Base-by-base conservation (phyloP, 2,113 vertebrate genomes). In the Rhineura floridana region DNA sequence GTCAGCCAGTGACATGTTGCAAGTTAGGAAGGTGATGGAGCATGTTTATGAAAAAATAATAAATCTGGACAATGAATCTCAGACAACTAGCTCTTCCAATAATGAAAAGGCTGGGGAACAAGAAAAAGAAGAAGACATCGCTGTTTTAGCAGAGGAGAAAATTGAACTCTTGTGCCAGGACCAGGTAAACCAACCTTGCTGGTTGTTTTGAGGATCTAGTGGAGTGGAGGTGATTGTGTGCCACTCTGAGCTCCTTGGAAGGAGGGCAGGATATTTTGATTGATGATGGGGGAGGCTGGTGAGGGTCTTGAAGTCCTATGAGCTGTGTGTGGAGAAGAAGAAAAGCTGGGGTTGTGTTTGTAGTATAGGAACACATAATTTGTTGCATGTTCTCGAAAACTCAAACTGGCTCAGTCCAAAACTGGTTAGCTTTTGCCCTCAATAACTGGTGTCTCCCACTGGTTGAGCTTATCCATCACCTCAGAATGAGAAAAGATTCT, bases 41-140 rank as follows among this genome's bases (percentile, higher is more conserved):
- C 99, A 99, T 0, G 99, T 99, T 4, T 99, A 99, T 55, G 99
- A 99, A 97, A 99, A 99, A 95, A 99, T 99, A 91, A 99, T 99
- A 46, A 99, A 99, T 94, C 93, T 99, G 93, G 99, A 99, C 95
- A 99, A 98, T 0, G 99, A 99, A 93, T 99, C 99, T 12, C 99
- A 99, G 96, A 98, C 98, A 88, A 98, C 98, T 12, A 98, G 98
- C 93, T 98, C 99, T n/a, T 98, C 98, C 91, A 98, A 99, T 87
- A 98, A 98, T 2, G 99, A 99, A 21, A 99, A 99, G 79, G 96
- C 98, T 0, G 98, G 98, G 69, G 98, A 99, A 91, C 98, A 98
- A 95, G 98, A 99, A 91, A 99, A 99, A 93, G 99, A 99, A 70
- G 99, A 99, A 93, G 99, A 99, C 91, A 98, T 99, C 84, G 98